Conservation (phyloP, 2,797 vertebrate genomes). For the Pterois miles region DNA sequence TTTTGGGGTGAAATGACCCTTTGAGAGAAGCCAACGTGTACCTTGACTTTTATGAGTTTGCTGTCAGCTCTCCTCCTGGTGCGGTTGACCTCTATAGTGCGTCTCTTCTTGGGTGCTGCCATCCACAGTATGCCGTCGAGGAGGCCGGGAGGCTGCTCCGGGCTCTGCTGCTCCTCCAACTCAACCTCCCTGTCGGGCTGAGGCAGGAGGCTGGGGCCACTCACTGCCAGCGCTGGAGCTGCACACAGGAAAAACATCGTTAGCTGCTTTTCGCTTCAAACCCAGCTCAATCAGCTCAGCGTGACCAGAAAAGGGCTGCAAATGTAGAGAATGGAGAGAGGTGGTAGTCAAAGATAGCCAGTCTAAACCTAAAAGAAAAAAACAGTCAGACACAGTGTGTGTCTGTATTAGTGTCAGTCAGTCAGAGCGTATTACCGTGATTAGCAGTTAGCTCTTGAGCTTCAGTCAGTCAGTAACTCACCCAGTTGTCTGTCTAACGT, state of each 20-base stretch:
- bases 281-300: no score
- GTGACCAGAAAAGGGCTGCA: no score
- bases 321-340: neutral
- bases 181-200: conserved; percentile 18
- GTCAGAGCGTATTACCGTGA: neutral
- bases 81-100: conserved; percentile 93
- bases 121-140: conserved; percentile 91
- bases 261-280: neutral
- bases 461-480: conserved; percentile 57
- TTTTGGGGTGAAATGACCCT: neutral
- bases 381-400: neutral
- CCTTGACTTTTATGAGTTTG: conserved; percentile 90
- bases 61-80: conserved; percentile 87
- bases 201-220: conserved; percentile 74
- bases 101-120: conserved; percentile 95
- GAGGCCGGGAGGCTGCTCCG: conserved; percentile 59
- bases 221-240: conserved; percentile 87
- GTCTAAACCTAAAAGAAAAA: neutral
- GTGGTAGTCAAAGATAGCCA: no score
- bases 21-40: conserved; percentile 47
- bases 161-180: conserved; percentile 45
- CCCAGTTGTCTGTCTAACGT: conserved; percentile 68
- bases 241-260: neutral
- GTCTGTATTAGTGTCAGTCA: neutral
- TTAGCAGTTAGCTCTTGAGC: neutral